Percentiles rank a stretch among this genome's conserved stretches.
Conservation (phyloP, 35 echinoderm and acorn worm genomes). For the Diadema setosum region DNA sequence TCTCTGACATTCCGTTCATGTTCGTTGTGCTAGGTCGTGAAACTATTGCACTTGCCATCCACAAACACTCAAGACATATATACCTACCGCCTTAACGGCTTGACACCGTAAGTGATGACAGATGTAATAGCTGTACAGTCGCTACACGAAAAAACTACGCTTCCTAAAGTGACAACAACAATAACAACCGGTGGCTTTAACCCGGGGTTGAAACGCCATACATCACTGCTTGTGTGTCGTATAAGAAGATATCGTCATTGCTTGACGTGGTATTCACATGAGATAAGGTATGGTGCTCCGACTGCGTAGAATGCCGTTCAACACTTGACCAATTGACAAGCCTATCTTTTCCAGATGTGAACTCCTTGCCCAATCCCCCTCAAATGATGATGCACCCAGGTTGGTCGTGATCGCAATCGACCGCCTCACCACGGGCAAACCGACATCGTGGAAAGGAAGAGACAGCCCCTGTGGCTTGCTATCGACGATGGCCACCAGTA, state of each 20-base stretch:
- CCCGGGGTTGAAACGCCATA: not conserved
- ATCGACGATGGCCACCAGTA: not conserved
- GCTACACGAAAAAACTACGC: not conserved
- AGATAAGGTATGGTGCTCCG: not conserved
- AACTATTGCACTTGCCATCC: not conserved
- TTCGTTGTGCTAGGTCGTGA: not conserved
- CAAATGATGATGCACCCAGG: not conserved
- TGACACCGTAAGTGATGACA: not conserved
- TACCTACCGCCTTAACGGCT: not conserved
- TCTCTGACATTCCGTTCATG: not conserved
- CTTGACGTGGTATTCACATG: not conserved
- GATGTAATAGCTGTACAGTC: not conserved
- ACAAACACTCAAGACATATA: not conserved
- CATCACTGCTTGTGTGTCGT: not conserved
- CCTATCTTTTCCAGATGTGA: conserved; percentile 16
- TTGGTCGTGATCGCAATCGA: not conserved
- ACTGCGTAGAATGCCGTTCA: not conserved
- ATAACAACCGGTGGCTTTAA: not conserved
- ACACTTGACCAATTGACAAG: not conserved
- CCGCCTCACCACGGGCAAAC: not conserved
- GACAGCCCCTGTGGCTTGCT: not conserved
- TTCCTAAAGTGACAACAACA: not conserved
- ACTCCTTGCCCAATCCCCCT: not conserved
- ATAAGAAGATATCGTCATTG: not conserved
- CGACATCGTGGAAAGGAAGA: not conserved